Evolutionary conservation across 1,140 invertebrate species (phyloP).

Genomic region (Hyles vespertilio): DNA sequence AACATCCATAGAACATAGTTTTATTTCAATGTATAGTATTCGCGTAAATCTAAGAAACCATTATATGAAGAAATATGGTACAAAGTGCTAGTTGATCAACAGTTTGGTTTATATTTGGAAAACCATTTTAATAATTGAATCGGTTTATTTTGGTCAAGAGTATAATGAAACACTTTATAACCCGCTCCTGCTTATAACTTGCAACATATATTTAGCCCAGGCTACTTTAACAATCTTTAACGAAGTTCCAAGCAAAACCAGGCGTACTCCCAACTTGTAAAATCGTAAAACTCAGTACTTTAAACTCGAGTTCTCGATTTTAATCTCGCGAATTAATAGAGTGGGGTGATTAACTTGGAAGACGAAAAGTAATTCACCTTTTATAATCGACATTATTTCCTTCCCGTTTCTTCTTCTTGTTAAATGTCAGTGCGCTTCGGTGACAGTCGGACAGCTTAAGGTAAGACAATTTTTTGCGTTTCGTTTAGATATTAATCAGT

Average conservation of each 20-base stretch:
- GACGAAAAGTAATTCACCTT: background rate
- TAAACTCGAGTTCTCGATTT: constrained; percentile 13
- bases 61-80: too few relatives aligned
- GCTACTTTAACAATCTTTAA: constrained; percentile 22
- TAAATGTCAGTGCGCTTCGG: too few relatives aligned
- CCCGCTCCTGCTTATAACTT: background rate
- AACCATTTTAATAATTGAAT: too few relatives aligned
- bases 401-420: background rate
- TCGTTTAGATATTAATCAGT: too few relatives aligned
- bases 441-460: too few relatives aligned
- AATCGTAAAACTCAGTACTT: constrained; percentile 17
- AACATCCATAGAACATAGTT: too few relatives aligned
- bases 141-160: too few relatives aligned
- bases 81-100: too few relatives aligned
- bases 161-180: background rate
- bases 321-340: constrained; percentile 11
- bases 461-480: too few relatives aligned
- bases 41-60: too few relatives aligned
- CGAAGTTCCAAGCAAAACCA: constrained; percentile 19
- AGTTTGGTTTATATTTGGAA: too few relatives aligned
- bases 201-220: constrained; percentile 1
- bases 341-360: constrained; percentile 1
- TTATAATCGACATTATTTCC: constrained; percentile 1
- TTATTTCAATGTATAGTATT: too few relatives aligned
- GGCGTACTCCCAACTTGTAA: constrained; percentile 14